A percentile compares a stretch with the other conserved stretches of the same genome.
Conservation (phyloP, 2,797 vertebrate species). For the Meda fulgida region DNA sequence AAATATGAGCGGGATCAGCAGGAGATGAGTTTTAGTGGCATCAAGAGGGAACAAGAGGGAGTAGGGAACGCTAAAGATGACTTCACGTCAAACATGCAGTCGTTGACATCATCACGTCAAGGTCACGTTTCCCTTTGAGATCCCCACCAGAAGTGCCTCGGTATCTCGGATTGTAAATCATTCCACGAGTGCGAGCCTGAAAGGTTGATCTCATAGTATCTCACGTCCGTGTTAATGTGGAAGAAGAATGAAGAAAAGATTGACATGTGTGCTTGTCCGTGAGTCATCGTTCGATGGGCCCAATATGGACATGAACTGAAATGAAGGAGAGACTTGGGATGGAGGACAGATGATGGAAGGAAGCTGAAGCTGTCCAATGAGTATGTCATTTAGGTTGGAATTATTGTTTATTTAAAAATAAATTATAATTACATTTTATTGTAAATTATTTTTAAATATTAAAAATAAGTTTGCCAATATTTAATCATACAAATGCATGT, state of each 20-base stretch:
- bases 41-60: neutral
- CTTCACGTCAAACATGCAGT: constrained; percentile 3
- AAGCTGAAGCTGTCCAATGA: neutral
- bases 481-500: neutral
- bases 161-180: constrained; percentile 25
- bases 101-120: constrained; percentile 2
- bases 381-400: neutral
- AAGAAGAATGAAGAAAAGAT: constrained; percentile 1
- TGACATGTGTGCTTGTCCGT: constrained; percentile 17
- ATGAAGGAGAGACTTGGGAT: neutral
- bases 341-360: neutral
- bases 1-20: constrained; percentile 1
- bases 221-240: neutral
- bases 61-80: neutral
- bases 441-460: neutral
- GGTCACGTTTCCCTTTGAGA: constrained; percentile 26
- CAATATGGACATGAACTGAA: constrained; percentile 2
- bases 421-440: neutral
- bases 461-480: neutral
- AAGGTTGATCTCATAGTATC: constrained; percentile 20
- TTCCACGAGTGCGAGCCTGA: neutral
- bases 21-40: constrained; percentile 13
- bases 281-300: neutral
- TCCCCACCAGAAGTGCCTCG: constrained; percentile 13
- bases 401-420: neutral